phyloP scores from a whole-genome alignment of 2,797 vertebrate genomes.

The Peromyscus attwateri region DNA sequence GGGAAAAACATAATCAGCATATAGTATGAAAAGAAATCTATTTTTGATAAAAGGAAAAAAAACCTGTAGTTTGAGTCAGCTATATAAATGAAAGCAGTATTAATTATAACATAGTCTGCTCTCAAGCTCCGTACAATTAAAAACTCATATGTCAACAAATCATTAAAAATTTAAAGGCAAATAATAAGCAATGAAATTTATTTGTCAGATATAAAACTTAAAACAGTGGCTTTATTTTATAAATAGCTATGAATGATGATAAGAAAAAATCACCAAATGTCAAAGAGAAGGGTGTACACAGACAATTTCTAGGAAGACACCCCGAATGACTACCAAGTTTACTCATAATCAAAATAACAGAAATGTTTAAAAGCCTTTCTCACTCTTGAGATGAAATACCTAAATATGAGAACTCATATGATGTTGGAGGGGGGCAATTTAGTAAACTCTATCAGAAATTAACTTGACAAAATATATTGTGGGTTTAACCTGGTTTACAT shows the following conservation, averaged over 20 bases:
- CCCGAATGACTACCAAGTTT: neutral
- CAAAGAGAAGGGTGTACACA: neutral
- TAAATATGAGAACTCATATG: neutral
- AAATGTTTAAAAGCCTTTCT: neutral
- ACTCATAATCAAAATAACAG: neutral
- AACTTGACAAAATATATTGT: neutral
- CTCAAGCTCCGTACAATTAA: slow-evolving; percentile 27
- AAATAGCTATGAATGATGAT: neutral
- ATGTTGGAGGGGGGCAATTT: neutral
- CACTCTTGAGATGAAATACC: neutral
- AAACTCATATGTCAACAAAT: slow-evolving; percentile 15
- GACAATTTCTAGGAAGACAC: neutral
- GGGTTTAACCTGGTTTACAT: neutral
- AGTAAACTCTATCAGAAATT: neutral
- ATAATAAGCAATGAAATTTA: slow-evolving; percentile 13
- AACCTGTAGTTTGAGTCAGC: neutral
- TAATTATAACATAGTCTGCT: slow-evolving; percentile 37
- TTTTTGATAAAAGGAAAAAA: neutral
- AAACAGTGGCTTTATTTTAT: slow-evolving; percentile 32
- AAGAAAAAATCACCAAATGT: slow-evolving; percentile 27
- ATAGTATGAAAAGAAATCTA: neutral
- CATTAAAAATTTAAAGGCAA: neutral
- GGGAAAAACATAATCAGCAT: neutral
- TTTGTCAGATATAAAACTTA: slow-evolving; percentile 26
- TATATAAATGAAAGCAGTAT: neutral